Evolutionary conservation across 2,797 vertebrate genomes (phyloP).

Genomic region (Neoniphon sammara): DNA sequence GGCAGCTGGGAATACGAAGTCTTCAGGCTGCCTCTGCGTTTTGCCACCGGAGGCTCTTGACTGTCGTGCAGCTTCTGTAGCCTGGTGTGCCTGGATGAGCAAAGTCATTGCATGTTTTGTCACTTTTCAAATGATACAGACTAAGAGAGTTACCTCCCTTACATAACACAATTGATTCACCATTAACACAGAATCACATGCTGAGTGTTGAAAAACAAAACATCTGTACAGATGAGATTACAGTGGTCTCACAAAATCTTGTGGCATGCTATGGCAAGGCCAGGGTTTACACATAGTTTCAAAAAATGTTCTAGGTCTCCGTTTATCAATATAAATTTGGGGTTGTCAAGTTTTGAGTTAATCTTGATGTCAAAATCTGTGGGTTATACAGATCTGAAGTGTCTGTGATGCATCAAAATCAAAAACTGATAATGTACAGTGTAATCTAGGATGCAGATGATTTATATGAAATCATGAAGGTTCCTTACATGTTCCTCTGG

Average conservation of each 20-base stretch:
- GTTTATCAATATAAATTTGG: too few relatives aligned
- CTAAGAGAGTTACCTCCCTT: neutral
- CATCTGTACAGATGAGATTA: neutral
- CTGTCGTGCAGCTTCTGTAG: slow-evolving; percentile 88
- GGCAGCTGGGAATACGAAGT: slow-evolving; percentile 85
- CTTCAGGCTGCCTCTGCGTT: slow-evolving; percentile 85
- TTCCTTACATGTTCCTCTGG: slow-evolving; percentile 88
- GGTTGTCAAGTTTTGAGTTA: too few relatives aligned
- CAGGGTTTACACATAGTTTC: too few relatives aligned
- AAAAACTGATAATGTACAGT: too few relatives aligned
- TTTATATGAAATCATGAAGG: neutral
- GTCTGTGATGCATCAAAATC: too few relatives aligned
- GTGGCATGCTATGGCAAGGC: neutral
- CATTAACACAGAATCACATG: too few relatives aligned
- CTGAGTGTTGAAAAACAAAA: too few relatives aligned
- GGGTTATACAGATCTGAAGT: too few relatives aligned
- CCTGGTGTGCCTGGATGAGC: slow-evolving; percentile 82
- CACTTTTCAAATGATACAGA: neutral
- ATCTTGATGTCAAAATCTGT: too few relatives aligned
- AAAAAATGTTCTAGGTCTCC: too few relatives aligned
- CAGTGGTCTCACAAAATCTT: neutral
- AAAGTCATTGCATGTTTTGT: neutral
- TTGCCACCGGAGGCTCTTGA: slow-evolving; percentile 81
- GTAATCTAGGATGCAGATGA: too few relatives aligned
- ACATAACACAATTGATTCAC: neutral